Percentiles rank a stretch among this genome's conserved stretches.
phyloP scores from a whole-genome alignment of 2,797 vertebrate species.

The Gymnoscopelus braueri region DNA sequence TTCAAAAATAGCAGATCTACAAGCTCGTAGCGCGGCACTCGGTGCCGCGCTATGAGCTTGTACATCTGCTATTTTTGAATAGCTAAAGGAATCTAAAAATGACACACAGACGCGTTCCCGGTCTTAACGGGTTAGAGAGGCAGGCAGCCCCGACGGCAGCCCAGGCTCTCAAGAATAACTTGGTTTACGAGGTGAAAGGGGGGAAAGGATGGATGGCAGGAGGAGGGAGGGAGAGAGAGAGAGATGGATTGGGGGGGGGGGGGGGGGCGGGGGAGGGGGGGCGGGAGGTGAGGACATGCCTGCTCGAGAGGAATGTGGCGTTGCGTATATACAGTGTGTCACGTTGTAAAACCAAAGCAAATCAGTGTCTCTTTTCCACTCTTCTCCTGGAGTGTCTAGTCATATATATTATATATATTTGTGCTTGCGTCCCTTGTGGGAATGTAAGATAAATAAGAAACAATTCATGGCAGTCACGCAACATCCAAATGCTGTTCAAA shows the following conservation, averaged over 20 bases:
- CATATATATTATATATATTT: no score
- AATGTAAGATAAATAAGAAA: no score
- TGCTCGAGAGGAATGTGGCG: background rate
- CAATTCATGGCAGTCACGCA: no score
- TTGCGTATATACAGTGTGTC: constrained; percentile 5
- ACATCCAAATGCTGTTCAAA: no score
- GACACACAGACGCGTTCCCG: no score
- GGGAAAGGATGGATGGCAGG: background rate
- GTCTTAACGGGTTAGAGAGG: constrained; percentile 20
- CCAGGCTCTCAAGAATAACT: constrained; percentile 55
- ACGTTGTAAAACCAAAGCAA: constrained; percentile 20
- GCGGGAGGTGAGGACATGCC: background rate
- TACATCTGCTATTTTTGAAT: no score
- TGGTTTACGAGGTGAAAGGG: constrained; percentile 47
- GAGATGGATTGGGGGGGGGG: background rate
- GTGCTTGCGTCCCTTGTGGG: no score
- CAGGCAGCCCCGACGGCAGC: constrained; percentile 28
- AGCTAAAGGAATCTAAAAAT: no score
- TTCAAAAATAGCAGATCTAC: no score
- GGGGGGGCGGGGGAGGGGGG: background rate
- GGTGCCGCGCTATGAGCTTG: no score
- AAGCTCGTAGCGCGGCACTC: no score
- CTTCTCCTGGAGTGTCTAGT: background rate
- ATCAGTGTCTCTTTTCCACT: background rate
- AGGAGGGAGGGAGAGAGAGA: constrained; percentile 12